These are phyloP conservation scores for Dendroctonus valens DNA, from an alignment of 1,140 invertebrate genomes.

Conservation along the genomic window DNA sequence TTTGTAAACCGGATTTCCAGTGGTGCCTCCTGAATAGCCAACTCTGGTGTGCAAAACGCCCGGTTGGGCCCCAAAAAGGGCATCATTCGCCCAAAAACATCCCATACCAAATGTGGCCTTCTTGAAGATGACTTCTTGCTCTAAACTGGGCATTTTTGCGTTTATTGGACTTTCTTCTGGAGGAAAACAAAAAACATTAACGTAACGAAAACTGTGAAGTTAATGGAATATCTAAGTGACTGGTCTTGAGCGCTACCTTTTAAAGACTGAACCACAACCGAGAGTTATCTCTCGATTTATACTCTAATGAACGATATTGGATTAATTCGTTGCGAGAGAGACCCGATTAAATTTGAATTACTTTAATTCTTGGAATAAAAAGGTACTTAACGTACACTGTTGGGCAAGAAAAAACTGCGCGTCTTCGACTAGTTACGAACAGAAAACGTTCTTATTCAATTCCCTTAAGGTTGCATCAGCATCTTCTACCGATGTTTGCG, in stretches of 20 bases:
- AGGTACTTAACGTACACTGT: constrained; percentile 2
- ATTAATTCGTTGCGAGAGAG: constrained; percentile 7
- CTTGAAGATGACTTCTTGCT: constrained; percentile 46
- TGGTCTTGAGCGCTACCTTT: constrained; percentile 6
- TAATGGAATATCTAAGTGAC: neutral
- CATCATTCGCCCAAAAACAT: constrained; percentile 96
- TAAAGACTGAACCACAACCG: constrained; percentile 10
- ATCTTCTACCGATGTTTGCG: too few relatives aligned
- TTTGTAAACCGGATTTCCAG: constrained; percentile 78
- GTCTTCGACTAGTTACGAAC: too few relatives aligned
- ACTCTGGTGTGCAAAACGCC: constrained; percentile 90
- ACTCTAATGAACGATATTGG: constrained; percentile 13
- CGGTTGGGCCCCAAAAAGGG: constrained; percentile 78
- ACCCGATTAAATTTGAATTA: constrained; percentile 6
- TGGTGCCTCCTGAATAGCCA: constrained; percentile 89
- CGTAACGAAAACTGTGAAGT: neutral
- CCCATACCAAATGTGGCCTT: constrained; percentile 91
- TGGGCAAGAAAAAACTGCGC: neutral
- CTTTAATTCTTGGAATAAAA: neutral
- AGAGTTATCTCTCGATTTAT: constrained; percentile 15
- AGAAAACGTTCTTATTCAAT: too few relatives aligned
- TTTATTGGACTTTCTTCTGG: constrained; percentile 9
- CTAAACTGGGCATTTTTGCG: constrained; percentile 43
- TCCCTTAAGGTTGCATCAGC: neutral
- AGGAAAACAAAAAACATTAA: neutral